phyloP scores from a whole-genome alignment of 1,140 invertebrate species.

The Drosophila serrata region DNA sequence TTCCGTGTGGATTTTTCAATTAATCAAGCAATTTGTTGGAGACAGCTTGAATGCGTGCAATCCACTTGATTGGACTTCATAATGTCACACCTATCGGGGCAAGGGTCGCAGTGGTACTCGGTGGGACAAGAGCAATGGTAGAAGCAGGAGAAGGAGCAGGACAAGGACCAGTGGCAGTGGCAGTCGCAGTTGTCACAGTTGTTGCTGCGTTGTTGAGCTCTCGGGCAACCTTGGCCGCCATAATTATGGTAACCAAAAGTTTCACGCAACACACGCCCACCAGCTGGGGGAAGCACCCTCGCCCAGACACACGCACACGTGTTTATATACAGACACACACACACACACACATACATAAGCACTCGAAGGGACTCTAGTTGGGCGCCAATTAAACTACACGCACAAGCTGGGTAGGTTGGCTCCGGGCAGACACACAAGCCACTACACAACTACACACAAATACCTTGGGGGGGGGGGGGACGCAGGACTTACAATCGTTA shows the following conservation, averaged over 20 bases:
- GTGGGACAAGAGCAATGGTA: background rate
- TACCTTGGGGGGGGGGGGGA: conserved; percentile 4
- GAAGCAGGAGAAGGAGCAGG: background rate
- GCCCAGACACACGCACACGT: conserved; percentile 26
- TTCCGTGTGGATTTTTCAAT: conserved; percentile 54
- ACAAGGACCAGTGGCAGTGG: background rate
- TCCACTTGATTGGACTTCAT: conserved; percentile 62
- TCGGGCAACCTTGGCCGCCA: conserved; percentile 73
- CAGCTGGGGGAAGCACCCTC: conserved; percentile 29
- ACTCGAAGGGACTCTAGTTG: conserved; percentile 22
- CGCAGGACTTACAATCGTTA: conserved; percentile 45
- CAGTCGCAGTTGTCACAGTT: conserved; percentile 21
- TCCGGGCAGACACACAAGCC: conserved; percentile 42
- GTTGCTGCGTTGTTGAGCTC: conserved; percentile 30
- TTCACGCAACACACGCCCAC: conserved; percentile 74
- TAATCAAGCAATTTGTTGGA: conserved; percentile 59
- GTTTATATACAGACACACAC: no score
- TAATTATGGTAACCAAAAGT: conserved; percentile 84
- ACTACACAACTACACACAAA: conserved; percentile 19
- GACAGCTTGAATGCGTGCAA: conserved; percentile 49
- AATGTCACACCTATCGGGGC: conserved; percentile 49
- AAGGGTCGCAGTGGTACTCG: conserved; percentile 31
- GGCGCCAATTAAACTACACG: conserved; percentile 78
- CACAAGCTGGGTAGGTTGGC: conserved; percentile 48
- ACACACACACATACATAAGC: conserved; percentile 31